Conservation (phyloP, 1,140 invertebrate species). For the Ceratina japonica region DNA sequence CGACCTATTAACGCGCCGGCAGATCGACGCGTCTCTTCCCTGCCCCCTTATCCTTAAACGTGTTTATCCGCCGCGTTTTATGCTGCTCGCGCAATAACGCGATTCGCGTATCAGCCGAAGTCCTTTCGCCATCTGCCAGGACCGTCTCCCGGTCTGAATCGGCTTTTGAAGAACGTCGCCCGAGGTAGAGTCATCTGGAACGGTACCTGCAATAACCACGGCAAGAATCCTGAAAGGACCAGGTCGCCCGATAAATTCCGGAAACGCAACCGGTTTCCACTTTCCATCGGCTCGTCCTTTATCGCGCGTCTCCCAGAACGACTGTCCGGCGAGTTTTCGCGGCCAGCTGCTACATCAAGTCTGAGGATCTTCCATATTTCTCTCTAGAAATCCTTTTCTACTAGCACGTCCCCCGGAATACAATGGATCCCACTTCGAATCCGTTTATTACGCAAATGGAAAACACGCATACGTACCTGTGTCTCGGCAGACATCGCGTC, state of each 20-base stretch:
- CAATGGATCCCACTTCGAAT: too few relatives aligned
- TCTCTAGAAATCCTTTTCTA: too few relatives aligned
- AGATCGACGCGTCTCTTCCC: constrained; percentile 40
- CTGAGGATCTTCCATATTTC: too few relatives aligned
- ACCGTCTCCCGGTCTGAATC: constrained; percentile 37
- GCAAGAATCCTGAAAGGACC: constrained; percentile 14
- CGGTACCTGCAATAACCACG: constrained; percentile 52
- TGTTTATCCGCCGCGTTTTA: constrained; percentile 69
- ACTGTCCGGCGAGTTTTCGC: too few relatives aligned
- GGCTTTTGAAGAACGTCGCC: too few relatives aligned
- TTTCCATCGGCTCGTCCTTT: constrained; percentile 52
- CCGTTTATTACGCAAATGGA: too few relatives aligned
- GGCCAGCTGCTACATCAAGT: too few relatives aligned
- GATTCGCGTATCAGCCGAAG: constrained; percentile 61
- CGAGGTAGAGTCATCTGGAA: constrained; percentile 20
- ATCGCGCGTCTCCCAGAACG: too few relatives aligned
- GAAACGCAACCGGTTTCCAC: constrained; percentile 54
- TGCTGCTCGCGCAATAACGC: constrained; percentile 59
- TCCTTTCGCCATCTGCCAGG: constrained; percentile 51
- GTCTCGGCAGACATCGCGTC: not conserved
- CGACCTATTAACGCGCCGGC: constrained; percentile 23
- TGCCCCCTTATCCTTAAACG: constrained; percentile 56
- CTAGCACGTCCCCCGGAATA: too few relatives aligned
- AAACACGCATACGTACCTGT: constrained; percentile 15
- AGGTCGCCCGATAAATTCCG: constrained; percentile 46